Base-by-base conservation (phyloP, 1,140 invertebrate species). In the Formica selysi region DNA sequence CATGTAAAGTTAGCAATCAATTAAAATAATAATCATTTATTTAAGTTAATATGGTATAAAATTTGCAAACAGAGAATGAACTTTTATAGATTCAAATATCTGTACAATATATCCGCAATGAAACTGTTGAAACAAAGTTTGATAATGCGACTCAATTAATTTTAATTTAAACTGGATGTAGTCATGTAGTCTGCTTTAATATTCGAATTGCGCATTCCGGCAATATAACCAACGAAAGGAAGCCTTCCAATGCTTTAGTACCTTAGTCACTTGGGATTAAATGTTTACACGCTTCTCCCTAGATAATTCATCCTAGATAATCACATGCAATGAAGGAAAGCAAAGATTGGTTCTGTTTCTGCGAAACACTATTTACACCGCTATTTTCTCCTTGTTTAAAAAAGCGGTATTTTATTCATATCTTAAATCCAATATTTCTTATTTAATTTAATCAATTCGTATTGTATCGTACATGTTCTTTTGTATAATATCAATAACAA, bases 121-220 rank as follows among this genome's bases (percentile, higher is more conserved):
- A 70, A 80, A 80, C 22, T 22, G n/a, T 70, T 57, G 11, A 57
- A 81, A 81, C 22, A 41, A 81, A 71, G 36, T 71, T 51, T 80
- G 64, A 79, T 70, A 80, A 80, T 57, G 51, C 16, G 51, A 48
- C 36, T 57, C 78, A 59, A 81, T 80, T 80, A 59, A 71, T 44
- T 71, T 71, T 71, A 71, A 81, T 81, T 81, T 16, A 70, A 70
- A 57, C 22, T n/a, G 48, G 10, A 81, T 71, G 11, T 36, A 62
- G 22, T 44, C 19, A 76, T 64, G 16, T 41, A 57, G 1, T 70
- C n/a, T 13, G 76, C 32, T 68, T 80, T 79, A 79, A 67, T 36
- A 38, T 54, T 51, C 48, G 16, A 70, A 3, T 48, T 70, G 36
- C 44, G 64, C 32, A 19, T 57, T 13, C 41, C n/a, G 16, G 44